Evolutionary conservation across 2,113 vertebrate species (phyloP), one percentile per base, ranked within the genome.

Genomic region (Bambusicola thoracicus): DNA sequence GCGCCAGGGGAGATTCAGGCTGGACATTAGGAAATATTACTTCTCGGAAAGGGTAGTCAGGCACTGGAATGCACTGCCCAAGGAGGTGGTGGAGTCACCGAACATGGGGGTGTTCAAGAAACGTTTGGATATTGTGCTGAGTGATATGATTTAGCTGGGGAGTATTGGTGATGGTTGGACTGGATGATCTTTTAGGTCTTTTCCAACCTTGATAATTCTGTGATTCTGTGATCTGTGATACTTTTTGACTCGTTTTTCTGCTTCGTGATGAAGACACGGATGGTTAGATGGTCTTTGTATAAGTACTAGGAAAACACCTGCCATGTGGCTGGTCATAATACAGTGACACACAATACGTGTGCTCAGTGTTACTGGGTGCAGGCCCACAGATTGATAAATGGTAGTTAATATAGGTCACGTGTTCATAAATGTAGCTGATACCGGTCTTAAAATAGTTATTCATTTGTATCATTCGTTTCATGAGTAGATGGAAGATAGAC

Each of bases 221-320:
- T n/a, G n/a, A n/a, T n/a, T n/a, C n/a, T n/a, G n/a, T n/a, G n/a
- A n/a, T n/a, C n/a, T n/a, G n/a, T n/a, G n/a, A 59, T 32, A 40
- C 22, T 17, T 75, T 87, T 94, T 81, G 69, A 68, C 22, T 85
- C 0, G 5, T 61, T 91, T 94, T 94, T 75, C 44, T 87, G 43
- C 62, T 82, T 85, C 67, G 2, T 76, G 30, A 32, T 58, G 40
- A 78, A 55, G 48, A 36, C 19, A 24, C 3, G 79, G 43, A 19
- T 84, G 48, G 13, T 81, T 89, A 78, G 25, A 43, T 89, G 38
- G 29, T 29, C 27, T 92, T 89, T 56, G 14, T 56, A 8, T 51
- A 70, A 78, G 41, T 66, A 11, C 62, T 87, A 69, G 81, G 75
- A 87, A 94, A 87, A 62, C 85, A 68, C 44, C 67, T 91, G 85